These are phyloP conservation scores for Hyperopisus bebe DNA, from an alignment of 2,113 vertebrate genomes.

Conservation along the genomic window DNA sequence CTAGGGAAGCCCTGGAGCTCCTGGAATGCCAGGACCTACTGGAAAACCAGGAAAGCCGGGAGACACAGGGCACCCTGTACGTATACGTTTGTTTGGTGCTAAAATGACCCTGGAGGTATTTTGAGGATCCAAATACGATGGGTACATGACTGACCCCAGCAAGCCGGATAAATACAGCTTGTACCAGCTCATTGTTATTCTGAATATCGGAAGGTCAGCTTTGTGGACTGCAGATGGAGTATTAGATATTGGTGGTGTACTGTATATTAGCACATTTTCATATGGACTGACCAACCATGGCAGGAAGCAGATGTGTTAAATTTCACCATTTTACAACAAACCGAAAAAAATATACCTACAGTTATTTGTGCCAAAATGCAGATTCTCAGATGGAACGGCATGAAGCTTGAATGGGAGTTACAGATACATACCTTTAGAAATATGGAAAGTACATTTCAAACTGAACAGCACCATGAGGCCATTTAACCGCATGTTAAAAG, in stretches of 20 bases:
- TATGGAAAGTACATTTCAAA: constrained; percentile 18
- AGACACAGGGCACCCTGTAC: constrained; percentile 78
- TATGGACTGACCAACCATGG: not conserved
- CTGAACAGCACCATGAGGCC: not conserved
- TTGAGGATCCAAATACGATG: not conserved
- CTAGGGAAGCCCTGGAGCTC: constrained; percentile 84
- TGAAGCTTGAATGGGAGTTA: not conserved
- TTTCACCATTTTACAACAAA: not conserved
- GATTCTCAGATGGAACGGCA: not conserved
- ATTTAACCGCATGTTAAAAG: not conserved
- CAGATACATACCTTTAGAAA: constrained; percentile 4
- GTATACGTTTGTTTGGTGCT: constrained; percentile 35
- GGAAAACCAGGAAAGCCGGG: constrained; percentile 87
- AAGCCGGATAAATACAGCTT: not conserved
- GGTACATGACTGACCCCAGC: not conserved
- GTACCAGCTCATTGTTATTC: not conserved
- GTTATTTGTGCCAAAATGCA: constrained; percentile 9
- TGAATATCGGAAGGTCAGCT: not conserved
- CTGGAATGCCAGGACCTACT: constrained; percentile 80
- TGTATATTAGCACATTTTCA: not conserved
- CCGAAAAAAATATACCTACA: not conserved
- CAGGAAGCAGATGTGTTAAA: not conserved
- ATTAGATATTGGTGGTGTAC: not conserved
- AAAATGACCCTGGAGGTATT: not conserved
- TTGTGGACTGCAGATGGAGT: not conserved